Evolutionary conservation across 2,797 vertebrate species (phyloP), one percentile per base, ranked within the genome.

Genomic region (Chaetodon trifasciatus): DNA sequence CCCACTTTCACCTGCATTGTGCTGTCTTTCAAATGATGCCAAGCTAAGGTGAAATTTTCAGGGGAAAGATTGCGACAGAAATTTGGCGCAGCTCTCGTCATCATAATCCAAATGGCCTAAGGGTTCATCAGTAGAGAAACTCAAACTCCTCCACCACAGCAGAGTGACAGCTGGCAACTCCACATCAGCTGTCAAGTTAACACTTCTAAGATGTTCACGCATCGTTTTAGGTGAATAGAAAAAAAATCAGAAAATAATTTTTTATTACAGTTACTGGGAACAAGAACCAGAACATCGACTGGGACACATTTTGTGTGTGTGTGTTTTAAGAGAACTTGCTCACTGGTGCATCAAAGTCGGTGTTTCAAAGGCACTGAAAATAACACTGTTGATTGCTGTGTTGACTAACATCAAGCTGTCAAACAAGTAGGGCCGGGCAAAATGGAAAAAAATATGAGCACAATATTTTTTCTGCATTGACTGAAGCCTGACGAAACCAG

Each of bases 171-270:
- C 23, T 28, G 42, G 42, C 42, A 32, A 32, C 28, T 32, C 28
- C 28, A 32, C 28, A 1, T 15, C n/a, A 52, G 47, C 23, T 66
- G 55, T 49, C 7, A 23, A 66, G 47, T 21, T 39, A 17, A 60
- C 17, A 32, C 13, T n/a, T 44, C 37, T 16, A 47, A 53, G 15
- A 32, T 49, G 19, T 50, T 69, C 35, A 80, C 21, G 44, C 6
- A 3, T 50, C 8, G 15, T 65, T 62, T 62, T 47, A 17, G 37
- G 60, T 66, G 28, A 52, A 62, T 60, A 47, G 49, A 79, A 73
- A 79, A 46, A 46, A 17, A 60, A 5, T 52, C 28, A 46, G 19
- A 39, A 60, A 47, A 37, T 10, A 65, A 44, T 66, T 72, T 15
- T 28, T 28, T 28, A 28, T 28, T 28, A 32, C 4, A 4, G 4